Percentiles rank a stretch among this genome's conserved stretches.
Conservation (phyloP, 2,113 vertebrate species). For the Dromiciops gliroides region DNA sequence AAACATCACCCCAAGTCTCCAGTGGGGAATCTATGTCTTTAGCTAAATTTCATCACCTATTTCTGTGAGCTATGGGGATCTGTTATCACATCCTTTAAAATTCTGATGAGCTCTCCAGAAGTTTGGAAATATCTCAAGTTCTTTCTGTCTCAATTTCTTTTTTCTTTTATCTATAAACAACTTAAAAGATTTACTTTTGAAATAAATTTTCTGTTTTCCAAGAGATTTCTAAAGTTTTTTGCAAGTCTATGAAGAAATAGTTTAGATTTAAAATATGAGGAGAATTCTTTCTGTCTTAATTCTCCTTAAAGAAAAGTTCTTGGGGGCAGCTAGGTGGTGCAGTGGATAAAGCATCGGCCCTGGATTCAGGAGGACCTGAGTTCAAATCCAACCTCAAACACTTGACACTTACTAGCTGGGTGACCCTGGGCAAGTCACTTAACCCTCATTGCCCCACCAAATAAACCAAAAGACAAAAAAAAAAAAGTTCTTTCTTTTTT, state of each 20-base stretch:
- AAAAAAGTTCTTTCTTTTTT: not conserved
- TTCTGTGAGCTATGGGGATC: not conserved
- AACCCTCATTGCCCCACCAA: too few species aligned
- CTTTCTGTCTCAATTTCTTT: not conserved
- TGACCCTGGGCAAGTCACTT: too few species aligned
- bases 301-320: not conserved
- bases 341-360: too few species aligned
- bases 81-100: not conserved
- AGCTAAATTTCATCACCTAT: not conserved
- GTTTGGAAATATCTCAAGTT: not conserved
- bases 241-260: not conserved
- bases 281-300: too few species aligned
- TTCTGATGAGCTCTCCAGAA: not conserved
- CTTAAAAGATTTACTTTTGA: not conserved
- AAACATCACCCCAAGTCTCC: not conserved
- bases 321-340: too few species aligned
- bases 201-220: not conserved
- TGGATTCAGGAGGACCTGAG: too few species aligned
- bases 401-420: too few species aligned
- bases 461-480: too few species aligned
- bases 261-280: not conserved
- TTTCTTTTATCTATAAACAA: not conserved
- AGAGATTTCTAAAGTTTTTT: not conserved
- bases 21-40: not conserved
- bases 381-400: too few species aligned